Evolutionary conservation across 2,797 vertebrate genomes (phyloP), one percentile per base, ranked within the genome.

Genomic region (Sebastes taczanowskii): DNA sequence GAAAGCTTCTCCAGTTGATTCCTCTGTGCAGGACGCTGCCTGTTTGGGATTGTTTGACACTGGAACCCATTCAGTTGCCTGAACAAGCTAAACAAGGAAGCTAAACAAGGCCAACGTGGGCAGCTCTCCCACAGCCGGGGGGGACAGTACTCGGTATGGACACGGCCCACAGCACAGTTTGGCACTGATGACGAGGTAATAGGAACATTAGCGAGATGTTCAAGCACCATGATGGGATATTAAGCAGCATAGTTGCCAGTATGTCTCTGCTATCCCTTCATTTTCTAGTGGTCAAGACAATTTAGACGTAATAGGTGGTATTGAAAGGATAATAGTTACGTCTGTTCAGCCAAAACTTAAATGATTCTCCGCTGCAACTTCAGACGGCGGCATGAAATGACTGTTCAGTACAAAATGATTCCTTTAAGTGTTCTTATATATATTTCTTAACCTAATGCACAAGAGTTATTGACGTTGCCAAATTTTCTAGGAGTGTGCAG

Each of bases 201-300:
- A 75, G 64, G 70, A 78, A 66, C 77, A 86, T 86, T 81, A 84
- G 29, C 3, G 20, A 63, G 34, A 80, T 80, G 16, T 65, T 80
- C 38, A 77, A 74, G 58, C 61, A 16, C 68, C 78, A 38, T 66
- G 61, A 83, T 73, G 82, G 46, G 74, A 73, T 77, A 72, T 84
- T 70, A 81, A 77, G 69, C 35, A 83, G 78, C 61, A 62, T 66
- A 63, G 53, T 76, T 87, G 73, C 84, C 69, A 59, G 71, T 63
- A 18, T 72, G 58, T 83, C 70, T 83, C 53, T 20, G 22, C 70
- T 69, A 56, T 78, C 63, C 66, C 14, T 83, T 86, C 14, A 76
- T 86, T 84, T 86, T 70, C 20, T 69, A 49, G 68, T 68, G 74
- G 70, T 77, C 76, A 80, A 76, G 72, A 84, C 78, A 42, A 82